Conservation (phyloP, 2,888 invertebrate species). For the Sipha maydis region DNA sequence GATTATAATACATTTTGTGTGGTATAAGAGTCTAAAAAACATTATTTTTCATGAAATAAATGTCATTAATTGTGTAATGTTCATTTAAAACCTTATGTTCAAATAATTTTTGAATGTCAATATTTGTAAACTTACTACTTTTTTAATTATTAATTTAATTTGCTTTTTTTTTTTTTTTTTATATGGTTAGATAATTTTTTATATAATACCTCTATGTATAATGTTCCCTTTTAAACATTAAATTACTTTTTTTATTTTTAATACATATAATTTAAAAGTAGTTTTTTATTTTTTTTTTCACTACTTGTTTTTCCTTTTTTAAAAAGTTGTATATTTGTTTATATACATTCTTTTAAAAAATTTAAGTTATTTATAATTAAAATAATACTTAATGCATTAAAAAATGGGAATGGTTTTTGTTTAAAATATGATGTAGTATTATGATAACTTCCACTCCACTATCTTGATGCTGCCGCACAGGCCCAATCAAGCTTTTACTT, state of each 20-base stretch:
- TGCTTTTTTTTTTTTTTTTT: neutral
- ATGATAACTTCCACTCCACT: neutral
- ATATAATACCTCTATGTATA: neutral
- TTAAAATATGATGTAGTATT: neutral
- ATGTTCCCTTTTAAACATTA: neutral
- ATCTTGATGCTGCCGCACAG: conserved; percentile 53
- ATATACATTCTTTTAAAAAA: neutral
- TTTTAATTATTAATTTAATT: neutral
- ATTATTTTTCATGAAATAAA: neutral
- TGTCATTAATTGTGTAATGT: neutral
- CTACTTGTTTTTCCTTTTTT: neutral
- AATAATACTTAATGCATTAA: neutral
- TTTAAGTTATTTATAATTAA: neutral
- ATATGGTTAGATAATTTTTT: neutral
- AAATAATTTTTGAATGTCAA: neutral
- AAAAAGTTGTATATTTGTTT: neutral
- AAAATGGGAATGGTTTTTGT: neutral
- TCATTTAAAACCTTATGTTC: neutral
- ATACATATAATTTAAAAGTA: neutral
- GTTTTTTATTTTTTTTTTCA: neutral
- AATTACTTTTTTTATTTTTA: neutral
- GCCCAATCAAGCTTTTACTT: conserved; percentile 54
- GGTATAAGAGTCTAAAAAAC: too few relatives aligned
- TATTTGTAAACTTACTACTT: neutral
- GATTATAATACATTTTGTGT: neutral